Conservation (phyloP, 2,113 vertebrate genomes). For the Nettapus auritus region DNA sequence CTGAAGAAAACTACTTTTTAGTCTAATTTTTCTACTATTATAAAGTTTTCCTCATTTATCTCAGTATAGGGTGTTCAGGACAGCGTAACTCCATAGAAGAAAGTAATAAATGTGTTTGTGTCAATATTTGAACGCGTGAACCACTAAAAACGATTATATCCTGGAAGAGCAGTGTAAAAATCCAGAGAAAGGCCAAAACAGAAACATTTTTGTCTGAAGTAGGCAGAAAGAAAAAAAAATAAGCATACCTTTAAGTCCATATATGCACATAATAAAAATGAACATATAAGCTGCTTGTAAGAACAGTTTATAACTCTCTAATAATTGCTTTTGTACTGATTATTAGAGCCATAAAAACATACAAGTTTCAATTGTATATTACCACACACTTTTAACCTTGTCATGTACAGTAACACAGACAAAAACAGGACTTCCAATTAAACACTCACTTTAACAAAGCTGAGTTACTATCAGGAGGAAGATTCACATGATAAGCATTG, state of each 20-base stretch:
- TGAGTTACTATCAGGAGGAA: not conserved
- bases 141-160: not conserved
- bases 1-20: not conserved
- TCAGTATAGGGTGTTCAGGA: not conserved
- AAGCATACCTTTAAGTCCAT: not conserved
- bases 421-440: not conserved
- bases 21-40: not conserved
- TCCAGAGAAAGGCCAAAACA: not conserved
- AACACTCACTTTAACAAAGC: not conserved
- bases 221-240: not conserved
- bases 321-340: not conserved
- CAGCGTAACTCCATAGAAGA: not conserved
- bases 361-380: not conserved
- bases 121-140: not conserved
- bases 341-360: not conserved
- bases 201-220: not conserved
- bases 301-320: not conserved
- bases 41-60: not conserved
- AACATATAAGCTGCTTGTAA: not conserved
- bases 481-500: not conserved
- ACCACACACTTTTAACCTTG: slow-evolving; percentile 23
- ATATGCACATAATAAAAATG: not conserved
- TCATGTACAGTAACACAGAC: slow-evolving; percentile 65
- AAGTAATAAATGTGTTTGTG: not conserved
- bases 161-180: not conserved